Evolutionary conservation across 1,140 invertebrate species (phyloP).

Genomic region (Drosophila pachea): DNA sequence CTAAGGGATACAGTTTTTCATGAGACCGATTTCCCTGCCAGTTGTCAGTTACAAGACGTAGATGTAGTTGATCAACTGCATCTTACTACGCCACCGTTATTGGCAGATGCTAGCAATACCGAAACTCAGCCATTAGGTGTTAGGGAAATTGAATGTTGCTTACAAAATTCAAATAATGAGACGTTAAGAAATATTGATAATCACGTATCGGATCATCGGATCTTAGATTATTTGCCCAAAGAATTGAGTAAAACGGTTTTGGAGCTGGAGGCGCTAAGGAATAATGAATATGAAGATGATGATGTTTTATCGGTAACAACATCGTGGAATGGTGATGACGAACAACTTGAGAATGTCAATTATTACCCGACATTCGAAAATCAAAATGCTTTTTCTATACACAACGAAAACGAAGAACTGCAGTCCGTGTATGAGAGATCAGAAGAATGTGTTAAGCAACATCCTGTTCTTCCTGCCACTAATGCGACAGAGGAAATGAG

Average conservation of each 20-base stretch:
- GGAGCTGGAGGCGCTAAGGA: background rate
- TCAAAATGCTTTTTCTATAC: too few species aligned
- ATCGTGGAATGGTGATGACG: slow-evolving; percentile 45
- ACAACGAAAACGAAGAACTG: too few species aligned
- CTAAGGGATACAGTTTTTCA: too few species aligned
- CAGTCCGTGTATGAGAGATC: too few species aligned
- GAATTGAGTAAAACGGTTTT: slow-evolving; percentile 22
- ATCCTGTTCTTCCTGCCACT: too few species aligned
- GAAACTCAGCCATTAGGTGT: background rate
- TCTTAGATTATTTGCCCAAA: slow-evolving; percentile 28
- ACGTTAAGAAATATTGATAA: slow-evolving; percentile 21
- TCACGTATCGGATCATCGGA: background rate
- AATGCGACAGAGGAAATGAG: too few species aligned
- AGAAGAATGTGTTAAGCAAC: too few species aligned
- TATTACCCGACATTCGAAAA: too few species aligned
- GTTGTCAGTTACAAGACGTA: slow-evolving; percentile 8
- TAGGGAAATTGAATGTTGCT: slow-evolving; percentile 4
- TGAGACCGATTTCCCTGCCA: too few species aligned
- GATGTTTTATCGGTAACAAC: slow-evolving; percentile 48
- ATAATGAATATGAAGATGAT: slow-evolving; percentile 32
- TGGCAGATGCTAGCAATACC: background rate
- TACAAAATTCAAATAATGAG: slow-evolving; percentile 16
- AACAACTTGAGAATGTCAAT: background rate
- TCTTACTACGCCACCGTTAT: background rate
- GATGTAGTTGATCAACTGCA: slow-evolving; percentile 10